Base-by-base conservation (phyloP, 2,113 vertebrate species). In the Poicephalus meyeri region DNA sequence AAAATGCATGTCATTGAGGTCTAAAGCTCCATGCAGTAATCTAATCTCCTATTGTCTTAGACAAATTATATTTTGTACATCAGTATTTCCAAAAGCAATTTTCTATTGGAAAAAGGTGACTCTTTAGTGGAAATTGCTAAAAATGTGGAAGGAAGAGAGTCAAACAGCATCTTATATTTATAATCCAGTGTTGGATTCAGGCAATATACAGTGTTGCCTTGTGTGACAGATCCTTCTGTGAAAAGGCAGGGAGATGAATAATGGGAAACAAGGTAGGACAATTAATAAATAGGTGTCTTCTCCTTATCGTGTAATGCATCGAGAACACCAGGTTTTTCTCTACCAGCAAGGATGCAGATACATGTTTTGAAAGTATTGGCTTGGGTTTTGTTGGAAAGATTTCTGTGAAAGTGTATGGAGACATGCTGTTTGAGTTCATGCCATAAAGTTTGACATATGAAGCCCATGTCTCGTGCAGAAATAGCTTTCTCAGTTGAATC, bases 381-480 rank as follows among this genome's bases (percentile, higher is more conserved):
- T 31, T 86, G 24, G 25, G 35, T 86, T 69, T 77, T 49, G 11
- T 24, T 73, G 44, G 60, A 68, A 80, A 8, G 10, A 7, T 58
- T 44, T 69, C 50, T 25, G 46, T n/a, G 71, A 42, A 61, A 71
- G 33, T 11, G 26, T 35, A 13, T 37, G 19, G 18, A 41, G 39
- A 39, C 4, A 19, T 0, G 4, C 15, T 31, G 44, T 31, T 77
- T 41, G 16, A 37, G 71, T 71, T 64, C 0, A 0, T 28, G 76
- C 1, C 5, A 16, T 41, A 19, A 70, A 25, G 23, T 44, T 42
- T n/a, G 50, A 44, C 7, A 37, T 0, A 0, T 74, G 52, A 79
- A 82, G 53, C 11, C 14, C 5, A 5, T 15, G 31, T 15, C 56
- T 53, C 24, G 8, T 39, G 56, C 74, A 89, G 65, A 85, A 88